A percentile compares a stretch with the other conserved stretches of the same genome.
Evolutionary conservation across 1,140 invertebrate genomes (phyloP).

Genomic region (Tetramorium alpestre): DNA sequence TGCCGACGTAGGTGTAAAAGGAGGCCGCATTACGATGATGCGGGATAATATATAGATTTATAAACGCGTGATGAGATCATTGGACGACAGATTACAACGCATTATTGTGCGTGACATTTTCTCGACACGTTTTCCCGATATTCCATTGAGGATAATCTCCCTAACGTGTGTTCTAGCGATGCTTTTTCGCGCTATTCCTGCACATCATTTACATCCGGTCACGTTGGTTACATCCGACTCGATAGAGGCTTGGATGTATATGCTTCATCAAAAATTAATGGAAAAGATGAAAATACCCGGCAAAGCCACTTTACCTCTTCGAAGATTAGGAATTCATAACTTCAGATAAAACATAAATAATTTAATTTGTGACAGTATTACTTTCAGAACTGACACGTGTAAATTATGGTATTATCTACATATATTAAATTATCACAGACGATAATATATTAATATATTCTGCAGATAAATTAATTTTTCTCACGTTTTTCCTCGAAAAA

Average conservation of each 20-base stretch:
- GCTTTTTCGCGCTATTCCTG: slow-evolving; percentile 15
- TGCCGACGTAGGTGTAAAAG: slow-evolving; percentile 40
- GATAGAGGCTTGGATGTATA: neutral
- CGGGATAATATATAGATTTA: slow-evolving; percentile 65
- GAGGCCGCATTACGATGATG: slow-evolving; percentile 27
- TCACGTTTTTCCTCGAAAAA: neutral
- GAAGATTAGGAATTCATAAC: neutral
- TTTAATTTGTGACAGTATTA: neutral
- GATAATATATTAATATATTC: neutral
- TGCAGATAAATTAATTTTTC: neutral
- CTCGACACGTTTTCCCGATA: slow-evolving; percentile 1
- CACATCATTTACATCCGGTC: neutral
- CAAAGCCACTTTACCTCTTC: neutral
- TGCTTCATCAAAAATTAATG: neutral
- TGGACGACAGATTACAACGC: slow-evolving; percentile 61
- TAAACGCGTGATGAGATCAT: slow-evolving; percentile 67
- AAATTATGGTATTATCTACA: neutral
- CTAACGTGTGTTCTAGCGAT: slow-evolving; percentile 9
- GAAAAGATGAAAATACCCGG: neutral
- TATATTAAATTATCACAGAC: neutral
- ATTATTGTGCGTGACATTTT: slow-evolving; percentile 63
- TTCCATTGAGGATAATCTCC: slow-evolving; percentile 43
- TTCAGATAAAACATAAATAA: slow-evolving; percentile 1
- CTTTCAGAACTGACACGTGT: neutral
- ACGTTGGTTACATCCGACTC: neutral